These are phyloP conservation scores for Ischnus inquisitorius DNA, from an alignment of 2,888 invertebrate genomes.

Conservation along the genomic window DNA sequence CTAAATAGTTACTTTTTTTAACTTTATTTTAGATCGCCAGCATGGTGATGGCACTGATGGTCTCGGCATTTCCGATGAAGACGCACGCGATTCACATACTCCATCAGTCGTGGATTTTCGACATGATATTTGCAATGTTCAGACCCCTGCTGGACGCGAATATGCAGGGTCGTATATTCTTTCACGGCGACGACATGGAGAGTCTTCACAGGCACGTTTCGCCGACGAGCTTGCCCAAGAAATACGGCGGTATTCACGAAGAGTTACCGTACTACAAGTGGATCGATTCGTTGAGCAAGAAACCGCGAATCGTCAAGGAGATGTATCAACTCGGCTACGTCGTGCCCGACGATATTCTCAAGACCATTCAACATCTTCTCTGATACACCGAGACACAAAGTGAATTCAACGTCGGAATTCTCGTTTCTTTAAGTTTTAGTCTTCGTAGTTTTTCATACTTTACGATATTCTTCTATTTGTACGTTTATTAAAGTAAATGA, in stretches of 20 bases:
- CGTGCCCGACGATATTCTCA: conserved; percentile 82
- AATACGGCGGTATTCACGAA: conserved; percentile 90
- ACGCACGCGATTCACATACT: conserved; percentile 92
- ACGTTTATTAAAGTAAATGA: not conserved
- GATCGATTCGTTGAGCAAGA: conserved; percentile 89
- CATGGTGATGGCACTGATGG: conserved; percentile 83
- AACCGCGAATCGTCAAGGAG: conserved; percentile 88
- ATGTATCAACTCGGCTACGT: conserved; percentile 89
- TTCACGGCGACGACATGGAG: conserved; percentile 91
- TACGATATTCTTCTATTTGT: not conserved
- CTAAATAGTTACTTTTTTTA: too few species aligned
- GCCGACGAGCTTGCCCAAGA: conserved; percentile 90
- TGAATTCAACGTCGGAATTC: not conserved
- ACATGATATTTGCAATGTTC: conserved; percentile 92
- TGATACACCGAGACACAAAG: not conserved
- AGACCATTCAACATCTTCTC: conserved; percentile 62
- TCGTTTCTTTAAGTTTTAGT: not conserved
- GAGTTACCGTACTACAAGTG: conserved; percentile 92
- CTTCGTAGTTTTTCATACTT: not conserved
- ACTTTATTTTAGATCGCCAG: conserved; percentile 83
- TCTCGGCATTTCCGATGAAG: conserved; percentile 90
- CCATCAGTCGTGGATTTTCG: conserved; percentile 93
- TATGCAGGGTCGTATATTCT: conserved; percentile 89
- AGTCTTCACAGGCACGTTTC: conserved; percentile 91
- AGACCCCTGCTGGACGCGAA: conserved; percentile 90